These are phyloP conservation scores for Pristionchus entomophagus DNA, from an alignment of 2,888 invertebrate genomes.

Conservation along the genomic window DNA sequence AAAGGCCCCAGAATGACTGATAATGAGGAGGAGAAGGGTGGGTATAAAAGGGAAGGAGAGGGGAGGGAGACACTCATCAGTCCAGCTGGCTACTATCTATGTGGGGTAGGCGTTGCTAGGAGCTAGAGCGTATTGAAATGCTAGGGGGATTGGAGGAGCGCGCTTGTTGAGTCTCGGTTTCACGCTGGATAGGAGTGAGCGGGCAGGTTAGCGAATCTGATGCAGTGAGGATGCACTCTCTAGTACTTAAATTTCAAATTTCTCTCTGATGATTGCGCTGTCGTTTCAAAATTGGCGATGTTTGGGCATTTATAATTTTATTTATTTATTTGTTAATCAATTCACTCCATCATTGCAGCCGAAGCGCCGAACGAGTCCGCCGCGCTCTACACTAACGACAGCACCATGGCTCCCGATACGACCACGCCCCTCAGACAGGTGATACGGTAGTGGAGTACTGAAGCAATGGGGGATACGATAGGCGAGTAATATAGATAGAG, in stretches of 20 bases:
- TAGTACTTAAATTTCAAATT: not conserved
- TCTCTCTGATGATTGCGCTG: not conserved
- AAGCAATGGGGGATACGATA: not conserved
- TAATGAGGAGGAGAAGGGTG: not conserved
- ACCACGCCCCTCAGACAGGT: slow-evolving; percentile 20
- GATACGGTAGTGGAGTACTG: not conserved
- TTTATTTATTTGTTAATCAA: no score
- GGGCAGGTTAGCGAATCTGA: not conserved
- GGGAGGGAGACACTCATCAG: not conserved
- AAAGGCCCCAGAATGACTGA: slow-evolving; percentile 32
- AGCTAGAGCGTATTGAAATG: not conserved
- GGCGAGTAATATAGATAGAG: no score
- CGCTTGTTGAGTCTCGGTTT: not conserved
- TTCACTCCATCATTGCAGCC: slow-evolving; percentile 1
- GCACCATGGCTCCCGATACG: slow-evolving; percentile 38
- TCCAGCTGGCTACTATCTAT: not conserved
- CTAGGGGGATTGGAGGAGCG: not conserved
- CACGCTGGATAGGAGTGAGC: not conserved
- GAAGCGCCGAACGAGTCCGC: slow-evolving; percentile 27
- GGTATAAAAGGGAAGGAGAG: slow-evolving; percentile 2
- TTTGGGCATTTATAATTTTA: no score
- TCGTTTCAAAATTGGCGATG: no score
- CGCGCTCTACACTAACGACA: not conserved
- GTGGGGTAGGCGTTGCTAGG: not conserved
- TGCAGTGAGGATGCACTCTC: not conserved